Conservation (phyloP, 2,888 invertebrate genomes). For the Amiota communis region DNA sequence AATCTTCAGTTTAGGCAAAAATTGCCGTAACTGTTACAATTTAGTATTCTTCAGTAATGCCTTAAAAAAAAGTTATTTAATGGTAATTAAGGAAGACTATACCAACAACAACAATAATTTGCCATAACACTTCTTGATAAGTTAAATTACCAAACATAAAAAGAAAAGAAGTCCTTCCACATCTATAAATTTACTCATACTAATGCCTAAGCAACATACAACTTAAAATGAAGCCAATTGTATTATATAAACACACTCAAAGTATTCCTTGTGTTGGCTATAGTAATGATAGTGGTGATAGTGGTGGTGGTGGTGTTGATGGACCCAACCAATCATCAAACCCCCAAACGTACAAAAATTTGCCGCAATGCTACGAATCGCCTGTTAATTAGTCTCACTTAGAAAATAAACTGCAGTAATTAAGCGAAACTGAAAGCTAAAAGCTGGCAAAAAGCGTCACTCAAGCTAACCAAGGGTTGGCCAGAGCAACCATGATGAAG, state of each 20-base stretch:
- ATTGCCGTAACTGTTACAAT: too few species aligned
- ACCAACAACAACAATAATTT: background rate
- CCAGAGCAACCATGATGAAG: slow-evolving; percentile 44
- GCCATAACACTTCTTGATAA: background rate
- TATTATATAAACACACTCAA: too few species aligned
- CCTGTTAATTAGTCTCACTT: slow-evolving; percentile 73
- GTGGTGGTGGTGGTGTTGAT: too few species aligned
- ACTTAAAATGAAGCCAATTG: too few species aligned
- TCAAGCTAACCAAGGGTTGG: slow-evolving; percentile 32
- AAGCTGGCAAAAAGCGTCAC: background rate
- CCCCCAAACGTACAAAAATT: slow-evolving; percentile 35
- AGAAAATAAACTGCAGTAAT: slow-evolving; percentile 73
- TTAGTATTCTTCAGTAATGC: too few species aligned
- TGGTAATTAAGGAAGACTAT: background rate
- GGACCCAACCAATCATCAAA: background rate
- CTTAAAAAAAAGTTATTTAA: background rate
- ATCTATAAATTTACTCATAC: too few species aligned
- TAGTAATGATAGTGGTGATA: too few species aligned
- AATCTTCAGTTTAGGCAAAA: too few species aligned
- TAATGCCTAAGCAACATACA: too few species aligned
- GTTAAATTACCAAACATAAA: slow-evolving; percentile 9
- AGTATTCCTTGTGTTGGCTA: too few species aligned
- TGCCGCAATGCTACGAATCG: slow-evolving; percentile 64
- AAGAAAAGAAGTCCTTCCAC: background rate
- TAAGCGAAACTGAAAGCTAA: slow-evolving; percentile 55